Conservation (phyloP, 1,140 invertebrate species). For the Frieseomelitta varia region DNA sequence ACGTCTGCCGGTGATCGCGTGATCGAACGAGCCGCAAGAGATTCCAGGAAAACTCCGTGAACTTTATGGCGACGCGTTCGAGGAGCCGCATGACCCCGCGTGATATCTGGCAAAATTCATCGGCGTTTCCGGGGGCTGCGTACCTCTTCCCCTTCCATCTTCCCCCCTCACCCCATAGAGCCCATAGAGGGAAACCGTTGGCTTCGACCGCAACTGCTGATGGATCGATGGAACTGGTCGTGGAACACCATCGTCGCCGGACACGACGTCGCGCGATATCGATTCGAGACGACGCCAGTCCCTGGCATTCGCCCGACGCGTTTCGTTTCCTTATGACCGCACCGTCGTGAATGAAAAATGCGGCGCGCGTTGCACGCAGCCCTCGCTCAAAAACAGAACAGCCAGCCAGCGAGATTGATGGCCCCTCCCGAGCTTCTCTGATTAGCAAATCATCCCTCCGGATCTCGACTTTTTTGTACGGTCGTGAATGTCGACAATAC, state of each 20-base stretch:
- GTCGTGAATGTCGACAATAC: not conserved
- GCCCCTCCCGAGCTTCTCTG: not conserved
- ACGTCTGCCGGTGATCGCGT: constrained; percentile 24
- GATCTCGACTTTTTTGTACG: not conserved
- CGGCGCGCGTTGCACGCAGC: constrained; percentile 29
- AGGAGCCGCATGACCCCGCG: constrained; percentile 10
- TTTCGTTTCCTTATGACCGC: constrained; percentile 23
- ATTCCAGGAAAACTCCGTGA: constrained; percentile 11
- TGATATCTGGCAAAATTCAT: constrained; percentile 57
- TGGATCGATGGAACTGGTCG: constrained; percentile 58
- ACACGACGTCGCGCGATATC: constrained; percentile 57
- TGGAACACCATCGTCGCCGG: constrained; percentile 47
- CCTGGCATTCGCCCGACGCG: constrained; percentile 49
- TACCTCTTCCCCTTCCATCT: too few species aligned
- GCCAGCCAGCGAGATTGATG: not conserved
- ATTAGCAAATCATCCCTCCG: constrained; percentile 14
- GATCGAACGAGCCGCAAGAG: not conserved
- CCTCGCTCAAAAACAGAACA: constrained; percentile 5
- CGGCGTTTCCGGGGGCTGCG: constrained; percentile 42
- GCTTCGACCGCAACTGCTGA: not conserved
- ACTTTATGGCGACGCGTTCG: not conserved
- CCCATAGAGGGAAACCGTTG: not conserved
- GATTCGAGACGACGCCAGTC: constrained; percentile 55
- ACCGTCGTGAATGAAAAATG: constrained; percentile 56
- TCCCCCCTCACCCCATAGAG: constrained; percentile 16